Conservation (phyloP, 2,797 vertebrate species). For the Uromys caudimaculatus region DNA sequence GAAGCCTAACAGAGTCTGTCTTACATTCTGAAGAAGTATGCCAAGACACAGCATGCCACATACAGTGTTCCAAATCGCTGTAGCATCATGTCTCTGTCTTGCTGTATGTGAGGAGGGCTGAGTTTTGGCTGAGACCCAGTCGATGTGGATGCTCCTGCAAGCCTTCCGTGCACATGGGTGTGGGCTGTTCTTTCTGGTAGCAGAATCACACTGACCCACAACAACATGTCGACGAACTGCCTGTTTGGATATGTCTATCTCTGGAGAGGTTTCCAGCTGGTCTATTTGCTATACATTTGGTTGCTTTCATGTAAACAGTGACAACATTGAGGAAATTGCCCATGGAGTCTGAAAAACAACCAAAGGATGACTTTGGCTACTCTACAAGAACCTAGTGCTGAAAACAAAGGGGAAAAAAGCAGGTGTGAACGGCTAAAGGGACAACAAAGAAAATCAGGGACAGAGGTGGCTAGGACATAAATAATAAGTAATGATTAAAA, state of each 20-base stretch:
- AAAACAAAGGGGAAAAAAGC: neutral
- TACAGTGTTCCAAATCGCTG: constrained; percentile 73
- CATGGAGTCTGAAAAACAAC: constrained; percentile 62
- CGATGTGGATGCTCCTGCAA: constrained; percentile 33
- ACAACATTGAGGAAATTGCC: constrained; percentile 72
- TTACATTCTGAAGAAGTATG: constrained; percentile 68
- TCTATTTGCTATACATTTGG: constrained; percentile 82
- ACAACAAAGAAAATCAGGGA: neutral
- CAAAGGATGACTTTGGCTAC: constrained; percentile 57
- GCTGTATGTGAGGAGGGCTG: constrained; percentile 60
- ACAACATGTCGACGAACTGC: constrained; percentile 64
- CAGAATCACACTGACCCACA: constrained; percentile 70
- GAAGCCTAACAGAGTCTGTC: constrained; percentile 73
- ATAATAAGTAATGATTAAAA: neutral
- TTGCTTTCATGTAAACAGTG: constrained; percentile 75
- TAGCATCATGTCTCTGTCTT: constrained; percentile 58
- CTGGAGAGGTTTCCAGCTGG: constrained; percentile 78
- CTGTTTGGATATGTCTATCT: constrained; percentile 66
- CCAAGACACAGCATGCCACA: constrained; percentile 79
- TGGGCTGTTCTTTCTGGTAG: constrained; percentile 77
- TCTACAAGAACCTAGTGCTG: constrained; percentile 7
- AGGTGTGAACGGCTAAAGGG: neutral
- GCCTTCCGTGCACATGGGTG: constrained; percentile 70
- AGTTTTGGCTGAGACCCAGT: constrained; percentile 70
- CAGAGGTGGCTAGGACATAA: neutral